Evolutionary conservation across 2,797 vertebrate genomes (phyloP).

Genomic region (Pteronotus mesoamericanus): DNA sequence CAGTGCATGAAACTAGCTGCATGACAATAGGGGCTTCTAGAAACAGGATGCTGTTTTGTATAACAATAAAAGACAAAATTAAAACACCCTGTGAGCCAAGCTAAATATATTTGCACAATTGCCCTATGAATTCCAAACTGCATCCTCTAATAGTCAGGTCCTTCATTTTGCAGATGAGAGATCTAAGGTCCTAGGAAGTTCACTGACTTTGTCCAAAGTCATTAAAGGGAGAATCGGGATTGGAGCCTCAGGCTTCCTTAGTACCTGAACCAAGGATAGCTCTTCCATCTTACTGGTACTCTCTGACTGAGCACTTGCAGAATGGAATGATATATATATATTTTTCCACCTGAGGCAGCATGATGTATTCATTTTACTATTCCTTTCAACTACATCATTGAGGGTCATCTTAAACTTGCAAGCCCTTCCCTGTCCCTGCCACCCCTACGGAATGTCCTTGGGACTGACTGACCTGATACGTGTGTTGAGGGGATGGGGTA

Average conservation of each 20-base stretch:
- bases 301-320: not conserved
- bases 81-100: not conserved
- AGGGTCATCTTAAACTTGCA: not conserved
- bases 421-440: not conserved
- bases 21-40: not conserved
- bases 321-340: not conserved
- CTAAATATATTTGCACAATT: not conserved
- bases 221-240: not conserved
- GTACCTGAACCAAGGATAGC: not conserved
- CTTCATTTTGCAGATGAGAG: not conserved
- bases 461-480: not conserved
- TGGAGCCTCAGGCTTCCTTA: not conserved
- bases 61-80: not conserved
- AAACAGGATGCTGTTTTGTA: not conserved
- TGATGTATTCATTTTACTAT: not conserved
- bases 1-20: not conserved
- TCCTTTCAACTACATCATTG: not conserved
- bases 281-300: not conserved
- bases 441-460: not conserved
- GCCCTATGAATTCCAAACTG: not conserved
- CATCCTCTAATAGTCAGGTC: not conserved
- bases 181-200: not conserved
- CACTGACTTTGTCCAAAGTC: not conserved
- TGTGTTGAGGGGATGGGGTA: not conserved
- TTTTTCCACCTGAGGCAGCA: not conserved